Evolutionary conservation across 2,113 vertebrate species (phyloP).

Genomic region (Rhabdomys dilectus): DNA sequence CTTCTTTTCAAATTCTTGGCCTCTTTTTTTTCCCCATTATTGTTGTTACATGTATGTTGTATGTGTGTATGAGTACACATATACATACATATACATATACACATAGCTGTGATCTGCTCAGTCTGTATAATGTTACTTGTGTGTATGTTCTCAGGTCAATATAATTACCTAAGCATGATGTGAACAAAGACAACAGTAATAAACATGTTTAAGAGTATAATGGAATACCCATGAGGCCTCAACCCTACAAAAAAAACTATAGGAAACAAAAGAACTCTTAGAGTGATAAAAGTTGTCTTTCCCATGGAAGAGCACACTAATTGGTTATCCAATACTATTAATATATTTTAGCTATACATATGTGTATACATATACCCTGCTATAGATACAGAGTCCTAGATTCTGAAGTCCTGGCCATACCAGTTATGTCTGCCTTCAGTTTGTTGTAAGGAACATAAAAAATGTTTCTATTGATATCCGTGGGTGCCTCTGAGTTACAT

Average conservation of each 20-base stretch:
- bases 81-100: background rate
- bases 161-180: background rate
- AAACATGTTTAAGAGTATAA: background rate
- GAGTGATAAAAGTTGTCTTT: background rate
- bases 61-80: background rate
- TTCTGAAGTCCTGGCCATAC: background rate
- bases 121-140: background rate
- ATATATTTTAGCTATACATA: background rate
- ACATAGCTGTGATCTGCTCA: background rate
- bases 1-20: background rate
- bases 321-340: background rate
- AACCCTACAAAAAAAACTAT: background rate
- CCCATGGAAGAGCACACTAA: background rate
- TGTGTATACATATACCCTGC: background rate
- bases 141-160: background rate
- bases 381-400: background rate
- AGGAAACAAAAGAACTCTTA: background rate
- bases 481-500: background rate
- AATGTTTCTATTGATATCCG: fast-evolving
- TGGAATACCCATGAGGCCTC: background rate
- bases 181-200: background rate
- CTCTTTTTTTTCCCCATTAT: no score
- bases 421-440: background rate
- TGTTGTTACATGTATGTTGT: background rate
- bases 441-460: background rate